Percentiles rank a stretch among this genome's conserved stretches.
Evolutionary conservation across 2,113 vertebrate species (phyloP).

Genomic region (Carassius auratus): DNA sequence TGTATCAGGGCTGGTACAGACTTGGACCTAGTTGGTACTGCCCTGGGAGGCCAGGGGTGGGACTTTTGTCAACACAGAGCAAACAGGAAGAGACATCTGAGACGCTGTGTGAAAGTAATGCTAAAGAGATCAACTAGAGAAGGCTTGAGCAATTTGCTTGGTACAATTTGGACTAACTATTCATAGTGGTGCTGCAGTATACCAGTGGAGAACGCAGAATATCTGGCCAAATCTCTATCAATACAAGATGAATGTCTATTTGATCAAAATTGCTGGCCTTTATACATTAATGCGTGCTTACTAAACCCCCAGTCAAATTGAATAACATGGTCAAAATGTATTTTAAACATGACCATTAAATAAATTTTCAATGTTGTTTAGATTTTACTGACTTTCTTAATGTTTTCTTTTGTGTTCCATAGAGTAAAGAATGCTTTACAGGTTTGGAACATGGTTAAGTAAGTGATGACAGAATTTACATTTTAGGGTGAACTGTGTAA

Average conservation of each 20-base stretch:
- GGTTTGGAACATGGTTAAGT: background rate
- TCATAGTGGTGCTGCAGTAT: background rate
- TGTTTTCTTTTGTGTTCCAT: background rate
- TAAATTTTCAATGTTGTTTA: too few species aligned
- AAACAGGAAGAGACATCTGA: slow-evolving; percentile 5
- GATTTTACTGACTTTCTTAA: background rate
- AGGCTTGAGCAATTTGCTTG: background rate
- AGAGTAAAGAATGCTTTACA: background rate
- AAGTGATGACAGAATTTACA: background rate
- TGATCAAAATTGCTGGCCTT: background rate
- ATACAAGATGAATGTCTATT: background rate
- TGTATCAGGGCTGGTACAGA: slow-evolving; percentile 87
- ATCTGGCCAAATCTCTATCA: background rate
- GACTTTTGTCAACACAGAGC: slow-evolving; percentile 76
- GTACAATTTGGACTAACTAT: background rate
- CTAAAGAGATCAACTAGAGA: background rate
- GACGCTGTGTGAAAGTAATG: background rate
- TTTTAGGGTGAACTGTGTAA: background rate
- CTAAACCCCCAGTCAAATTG: background rate
- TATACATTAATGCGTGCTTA: background rate
- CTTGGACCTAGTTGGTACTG: slow-evolving; percentile 80
- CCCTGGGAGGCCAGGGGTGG: slow-evolving; percentile 83
- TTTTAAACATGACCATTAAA: too few species aligned
- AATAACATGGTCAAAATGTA: background rate
- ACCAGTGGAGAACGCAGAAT: background rate